Conservation (phyloP, 2,113 vertebrate species). For the Cricetomys ansorgei region DNA sequence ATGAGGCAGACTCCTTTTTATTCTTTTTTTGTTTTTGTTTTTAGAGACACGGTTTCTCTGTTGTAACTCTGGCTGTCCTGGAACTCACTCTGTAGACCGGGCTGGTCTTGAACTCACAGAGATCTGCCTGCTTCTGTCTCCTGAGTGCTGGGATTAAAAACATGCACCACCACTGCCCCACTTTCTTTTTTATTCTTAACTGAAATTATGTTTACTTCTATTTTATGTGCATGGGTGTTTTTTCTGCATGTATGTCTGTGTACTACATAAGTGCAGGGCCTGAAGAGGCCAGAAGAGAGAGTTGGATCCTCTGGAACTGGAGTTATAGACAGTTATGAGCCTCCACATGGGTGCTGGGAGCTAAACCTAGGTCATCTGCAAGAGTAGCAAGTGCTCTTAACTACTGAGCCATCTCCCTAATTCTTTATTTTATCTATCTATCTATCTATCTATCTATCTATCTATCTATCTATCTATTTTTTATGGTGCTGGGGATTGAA, state of each 20-base stretch:
- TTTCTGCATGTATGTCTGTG: background rate
- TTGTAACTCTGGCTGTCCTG: no score
- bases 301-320: background rate
- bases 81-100: no score
- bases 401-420: background rate
- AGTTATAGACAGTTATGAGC: background rate
- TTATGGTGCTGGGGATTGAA: background rate
- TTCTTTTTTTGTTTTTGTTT: no score
- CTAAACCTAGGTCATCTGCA: background rate
- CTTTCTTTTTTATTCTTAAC: background rate
- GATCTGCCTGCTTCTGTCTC: no score
- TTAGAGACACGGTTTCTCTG: no score
- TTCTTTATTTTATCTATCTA: background rate
- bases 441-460: no score
- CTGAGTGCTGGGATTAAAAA: no score
- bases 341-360: background rate
- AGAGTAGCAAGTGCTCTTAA: background rate
- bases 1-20: background rate
- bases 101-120: no score
- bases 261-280: background rate
- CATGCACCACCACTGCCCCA: no score
- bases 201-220: background rate
- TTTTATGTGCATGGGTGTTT: background rate
- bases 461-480: background rate
- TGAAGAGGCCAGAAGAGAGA: background rate